Base-by-base conservation (phyloP, 2,888 invertebrate genomes). In the Xanthia togata region DNA sequence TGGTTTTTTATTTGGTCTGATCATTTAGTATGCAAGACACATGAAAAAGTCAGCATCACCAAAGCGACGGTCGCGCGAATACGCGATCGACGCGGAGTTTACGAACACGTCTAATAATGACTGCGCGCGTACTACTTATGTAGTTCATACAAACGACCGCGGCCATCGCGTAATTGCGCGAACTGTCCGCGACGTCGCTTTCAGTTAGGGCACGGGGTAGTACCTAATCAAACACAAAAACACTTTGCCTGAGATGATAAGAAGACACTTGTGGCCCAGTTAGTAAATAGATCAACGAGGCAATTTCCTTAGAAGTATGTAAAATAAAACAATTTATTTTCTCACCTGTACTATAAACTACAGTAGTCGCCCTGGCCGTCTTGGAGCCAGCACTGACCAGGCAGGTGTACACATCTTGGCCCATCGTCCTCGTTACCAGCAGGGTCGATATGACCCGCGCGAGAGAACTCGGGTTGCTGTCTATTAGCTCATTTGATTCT, bases 381-480 rank as follows among this genome's bases (percentile, higher is more conserved):
- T 97, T 97, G 0, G 95, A 91, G 0, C 98, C 98, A 0, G 98
- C 94, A 3, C 97, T 96, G 0, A 98, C 98, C 1, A 98, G 97
- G 89, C 99, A 99, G 1, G 98, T 98, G 93, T 98, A 98, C 59
- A 97, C 98, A 79, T 97, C 97, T 69, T 98, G 97, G 2, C 96
- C 95, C 0, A 97, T 97, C 1, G 97, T 93, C 69, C 97, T 97
- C 86, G 98, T 97, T 77, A 99, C 97, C 31, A 98, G 97, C 67
- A 99, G 97, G 1, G 98, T 97, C 0, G 98, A 98, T 44, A 97
- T 95, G 4, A 98, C 97, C 65, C 97, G 97, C 0, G 97, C 98
- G 50, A 98, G 92, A 0, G 97, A 97, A 6, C 92, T 91, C 1
- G 94, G 95, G 83, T 95, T 97, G 3, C 95, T 94, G 82, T 97